Base-by-base conservation (phyloP, 35 echinoderm and acorn worm species). In the Acanthaster planci region DNA sequence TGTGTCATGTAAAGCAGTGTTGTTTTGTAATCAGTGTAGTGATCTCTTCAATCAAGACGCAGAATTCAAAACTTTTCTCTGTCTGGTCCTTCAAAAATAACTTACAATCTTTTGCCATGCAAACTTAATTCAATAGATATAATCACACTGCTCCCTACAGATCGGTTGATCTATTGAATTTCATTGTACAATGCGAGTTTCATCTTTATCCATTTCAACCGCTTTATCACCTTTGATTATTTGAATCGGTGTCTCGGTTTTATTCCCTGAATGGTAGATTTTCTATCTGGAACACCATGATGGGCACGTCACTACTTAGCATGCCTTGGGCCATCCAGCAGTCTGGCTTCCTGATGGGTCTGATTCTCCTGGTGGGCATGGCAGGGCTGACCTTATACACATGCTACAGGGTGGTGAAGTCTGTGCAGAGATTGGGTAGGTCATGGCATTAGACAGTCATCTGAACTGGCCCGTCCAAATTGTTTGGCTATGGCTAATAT, bases 251-350 rank as follows among this genome's bases (percentile, higher is more conserved):
- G 32, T 27, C 17, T 68, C 17, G 42, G 4, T 47, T 47, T 47
- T 12, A 47, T 47, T 47, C 42, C 42, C 4, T 12, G 4, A 47
- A 47, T 47, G 42, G 42, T 54, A 99, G 96, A 94, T 99, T 99
- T 50, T 99, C 96, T 12, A 94, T 99, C 64, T 99, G 96, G 96
- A 99, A 99, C 57, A 99, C 96, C 32, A 99, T 99, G 96, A 99
- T 99, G 96, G 96, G 96, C 2, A 99, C 96, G 30, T 99, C 96
- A 2, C 75, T 99, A 31, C 86, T 99, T 4, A 99, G 96, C 81
- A 99, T 99, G 89, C 96, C 96, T 36, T 99, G 96, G 96, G 96
- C 96, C 19, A 89, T 99, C 19, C 91, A 93, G n/a, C 92, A 99
- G 67, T 85, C 96, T 77, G 96, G 96, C 21, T 89, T 99, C 85